phyloP scores from a whole-genome alignment of 2,113 vertebrate species.

The Equus quagga region DNA sequence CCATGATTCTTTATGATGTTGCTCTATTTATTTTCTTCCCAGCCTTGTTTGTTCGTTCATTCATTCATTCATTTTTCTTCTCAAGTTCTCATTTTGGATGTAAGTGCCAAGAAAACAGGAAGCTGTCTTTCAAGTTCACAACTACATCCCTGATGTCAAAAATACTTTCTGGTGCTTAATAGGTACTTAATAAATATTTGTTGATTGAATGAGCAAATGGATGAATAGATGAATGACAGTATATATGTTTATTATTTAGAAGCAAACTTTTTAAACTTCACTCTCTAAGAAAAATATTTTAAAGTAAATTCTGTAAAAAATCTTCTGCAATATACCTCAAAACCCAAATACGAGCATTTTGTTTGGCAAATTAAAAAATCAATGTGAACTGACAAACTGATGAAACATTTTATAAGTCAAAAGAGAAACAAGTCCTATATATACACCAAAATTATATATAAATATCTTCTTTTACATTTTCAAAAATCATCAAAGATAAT shows the following conservation, averaged over 20 bases:
- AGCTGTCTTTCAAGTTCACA: background rate
- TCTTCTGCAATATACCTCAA: background rate
- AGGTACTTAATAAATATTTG: background rate
- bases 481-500: background rate
- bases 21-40: background rate
- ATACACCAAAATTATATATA: background rate
- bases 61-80: background rate
- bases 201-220: background rate
- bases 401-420: background rate
- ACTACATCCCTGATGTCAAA: background rate
- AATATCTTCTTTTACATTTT: background rate
- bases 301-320: background rate
- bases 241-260: background rate
- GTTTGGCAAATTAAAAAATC: background rate
- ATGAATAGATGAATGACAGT: background rate
- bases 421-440: background rate
- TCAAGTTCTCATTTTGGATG: background rate
- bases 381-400: background rate
- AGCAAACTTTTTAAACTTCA: background rate
- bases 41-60: background rate
- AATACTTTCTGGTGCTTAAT: background rate
- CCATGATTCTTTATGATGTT: background rate
- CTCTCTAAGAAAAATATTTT: background rate
- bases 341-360: background rate
- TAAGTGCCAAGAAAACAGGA: background rate